Conservation (phyloP, 2,113 vertebrate genomes). For the Rhineura floridana region DNA sequence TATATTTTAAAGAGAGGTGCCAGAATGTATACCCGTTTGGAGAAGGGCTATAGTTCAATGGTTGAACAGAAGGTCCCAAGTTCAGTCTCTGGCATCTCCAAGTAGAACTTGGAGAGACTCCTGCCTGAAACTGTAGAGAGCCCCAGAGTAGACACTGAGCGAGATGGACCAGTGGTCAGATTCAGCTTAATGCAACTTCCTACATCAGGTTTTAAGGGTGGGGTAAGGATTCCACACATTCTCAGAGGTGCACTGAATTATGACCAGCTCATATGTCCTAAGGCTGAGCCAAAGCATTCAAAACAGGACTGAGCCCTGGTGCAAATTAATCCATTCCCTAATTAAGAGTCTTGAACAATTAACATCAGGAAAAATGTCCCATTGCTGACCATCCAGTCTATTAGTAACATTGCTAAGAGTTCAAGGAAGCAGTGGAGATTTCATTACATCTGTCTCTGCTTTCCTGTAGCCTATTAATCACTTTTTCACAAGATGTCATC, state of each 20-base stretch:
- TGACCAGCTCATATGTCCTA: background rate
- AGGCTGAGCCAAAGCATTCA: background rate
- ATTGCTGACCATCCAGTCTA: background rate
- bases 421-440: conserved; percentile 17
- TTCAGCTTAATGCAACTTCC: too few relatives aligned
- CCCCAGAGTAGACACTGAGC: too few relatives aligned
- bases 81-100: too few relatives aligned
- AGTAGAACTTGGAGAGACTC: too few relatives aligned
- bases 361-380: background rate
- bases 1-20: background rate
- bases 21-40: background rate
- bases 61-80: too few relatives aligned
- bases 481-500: conserved; percentile 57
- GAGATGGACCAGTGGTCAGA: too few relatives aligned
- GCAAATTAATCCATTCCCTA: background rate
- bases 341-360: conserved; percentile 17
- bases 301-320: background rate
- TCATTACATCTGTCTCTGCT: conserved; percentile 42
- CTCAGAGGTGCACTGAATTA: background rate
- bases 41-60: too few relatives aligned
- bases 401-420: background rate
- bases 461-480: conserved; percentile 66
- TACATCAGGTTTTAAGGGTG: background rate
- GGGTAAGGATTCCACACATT: background rate
- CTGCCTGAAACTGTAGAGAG: too few relatives aligned